Evolutionary conservation across 2,113 vertebrate species (phyloP).

Genomic region (Gorsachius goisagi): DNA sequence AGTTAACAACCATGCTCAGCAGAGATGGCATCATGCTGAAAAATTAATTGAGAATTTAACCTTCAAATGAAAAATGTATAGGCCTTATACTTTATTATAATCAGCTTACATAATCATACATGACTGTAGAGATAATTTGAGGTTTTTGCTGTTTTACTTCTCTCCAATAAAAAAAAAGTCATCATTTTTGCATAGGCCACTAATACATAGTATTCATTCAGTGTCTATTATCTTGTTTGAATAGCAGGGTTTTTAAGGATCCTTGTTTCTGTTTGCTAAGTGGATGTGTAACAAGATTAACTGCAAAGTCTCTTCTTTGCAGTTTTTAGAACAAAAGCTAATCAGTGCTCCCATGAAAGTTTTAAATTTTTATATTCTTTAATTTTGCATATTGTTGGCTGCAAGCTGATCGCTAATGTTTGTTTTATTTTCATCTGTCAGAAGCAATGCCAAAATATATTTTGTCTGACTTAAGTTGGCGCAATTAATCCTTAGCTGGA

Average conservation of each 20-base stretch:
- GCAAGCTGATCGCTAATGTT: conserved; percentile 58
- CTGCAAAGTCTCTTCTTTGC: conserved; percentile 35
- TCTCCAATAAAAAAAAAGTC: conserved; percentile 29
- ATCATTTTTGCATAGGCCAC: conserved; percentile 50
- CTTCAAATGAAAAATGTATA: conserved; percentile 72
- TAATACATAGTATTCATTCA: conserved; percentile 50
- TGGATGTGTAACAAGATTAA: conserved; percentile 67
- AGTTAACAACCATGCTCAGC: conserved; percentile 57
- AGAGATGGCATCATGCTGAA: conserved; percentile 66
- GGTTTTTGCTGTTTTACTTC: conserved; percentile 52
- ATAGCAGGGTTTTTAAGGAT: conserved; percentile 58
- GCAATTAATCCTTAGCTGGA: conserved; percentile 62
- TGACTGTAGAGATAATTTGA: conserved; percentile 60
- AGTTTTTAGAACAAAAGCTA: conserved; percentile 64
- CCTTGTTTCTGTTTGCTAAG: conserved; percentile 65
- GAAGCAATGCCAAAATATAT: conserved; percentile 61
- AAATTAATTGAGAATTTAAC: conserved; percentile 80
- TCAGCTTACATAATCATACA: conserved; percentile 58
- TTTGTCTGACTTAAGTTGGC: conserved; percentile 57
- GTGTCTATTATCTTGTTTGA: conserved; percentile 52
- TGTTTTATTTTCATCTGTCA: conserved; percentile 71
- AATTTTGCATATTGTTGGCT: conserved; percentile 74
- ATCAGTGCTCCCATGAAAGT: conserved; percentile 60
- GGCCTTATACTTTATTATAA: conserved; percentile 50
- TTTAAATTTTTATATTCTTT: conserved; percentile 64